These are phyloP conservation scores for Physeter macrocephalus DNA, from an alignment of 2,113 vertebrate species.

Conservation along the genomic window DNA sequence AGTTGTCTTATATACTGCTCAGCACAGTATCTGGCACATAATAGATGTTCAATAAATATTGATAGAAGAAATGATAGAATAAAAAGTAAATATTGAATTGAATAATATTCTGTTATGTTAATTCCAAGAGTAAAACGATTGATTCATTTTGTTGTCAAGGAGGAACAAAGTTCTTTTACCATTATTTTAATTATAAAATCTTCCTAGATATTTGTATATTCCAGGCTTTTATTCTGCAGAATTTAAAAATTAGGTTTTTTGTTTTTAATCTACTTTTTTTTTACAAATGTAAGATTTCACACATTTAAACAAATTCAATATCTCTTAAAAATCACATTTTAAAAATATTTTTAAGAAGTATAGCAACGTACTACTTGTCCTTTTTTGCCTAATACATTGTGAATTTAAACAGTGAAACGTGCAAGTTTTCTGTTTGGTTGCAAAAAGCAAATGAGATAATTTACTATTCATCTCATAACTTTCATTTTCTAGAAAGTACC, in stretches of 20 bases:
- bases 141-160: neutral
- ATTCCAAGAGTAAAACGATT: neutral
- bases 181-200: neutral
- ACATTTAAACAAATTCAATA: neutral
- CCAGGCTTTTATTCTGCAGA: neutral
- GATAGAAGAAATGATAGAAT: neutral
- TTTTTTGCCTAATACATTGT: neutral
- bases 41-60: neutral
- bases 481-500: constrained; percentile 29
- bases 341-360: neutral
- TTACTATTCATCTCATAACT: constrained; percentile 46
- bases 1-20: neutral
- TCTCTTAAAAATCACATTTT: neutral
- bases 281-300: neutral
- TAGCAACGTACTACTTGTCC: neutral
- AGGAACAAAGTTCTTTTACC: neutral
- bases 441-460: constrained; percentile 12
- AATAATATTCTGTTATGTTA: neutral
- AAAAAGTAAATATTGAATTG: neutral
- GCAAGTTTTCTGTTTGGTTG: constrained; percentile 15
- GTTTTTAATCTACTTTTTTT: neutral
- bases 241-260: neutral
- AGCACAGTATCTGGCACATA: neutral
- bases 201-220: neutral
- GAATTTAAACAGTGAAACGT: neutral